phyloP scores from a whole-genome alignment of 2,797 vertebrate genomes.

The Austrolebias charrua region DNA sequence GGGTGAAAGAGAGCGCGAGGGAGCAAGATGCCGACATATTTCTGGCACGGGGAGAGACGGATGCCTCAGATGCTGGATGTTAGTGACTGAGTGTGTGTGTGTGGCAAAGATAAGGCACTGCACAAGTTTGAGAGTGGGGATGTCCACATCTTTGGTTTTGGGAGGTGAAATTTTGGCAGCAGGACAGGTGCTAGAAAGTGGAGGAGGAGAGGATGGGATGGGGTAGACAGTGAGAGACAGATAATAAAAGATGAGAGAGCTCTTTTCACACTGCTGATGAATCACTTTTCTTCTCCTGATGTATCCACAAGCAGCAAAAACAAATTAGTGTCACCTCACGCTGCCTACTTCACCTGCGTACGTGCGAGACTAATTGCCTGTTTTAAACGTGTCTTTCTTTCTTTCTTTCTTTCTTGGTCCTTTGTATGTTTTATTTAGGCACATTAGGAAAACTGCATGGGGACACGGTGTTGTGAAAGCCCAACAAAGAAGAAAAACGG shows the following conservation, averaged over 20 bases:
- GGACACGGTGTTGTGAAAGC: conserved; percentile 36
- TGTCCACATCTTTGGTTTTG: conserved; percentile 87
- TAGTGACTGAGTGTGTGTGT: conserved; percentile 89
- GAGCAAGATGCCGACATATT: conserved; percentile 81
- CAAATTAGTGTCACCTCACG: conserved; percentile 58
- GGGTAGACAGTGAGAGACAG: conserved; percentile 35
- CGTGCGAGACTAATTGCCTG: conserved; percentile 30
- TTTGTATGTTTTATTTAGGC: conserved; percentile 76
- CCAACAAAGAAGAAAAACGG: conserved; percentile 7
- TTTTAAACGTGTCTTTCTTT: conserved; percentile 21
- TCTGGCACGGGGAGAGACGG: conserved; percentile 80
- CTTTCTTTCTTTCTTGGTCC: conserved; percentile 58
- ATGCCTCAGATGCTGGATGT: conserved; percentile 92
- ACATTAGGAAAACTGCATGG: conserved; percentile 22
- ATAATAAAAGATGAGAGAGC: conserved; percentile 72
- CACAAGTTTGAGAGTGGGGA: conserved; percentile 91
- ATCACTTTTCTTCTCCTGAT: conserved; percentile 80
- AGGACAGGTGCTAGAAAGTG: conserved; percentile 80
- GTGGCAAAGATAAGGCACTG: conserved; percentile 88
- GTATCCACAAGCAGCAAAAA: conserved; percentile 82
- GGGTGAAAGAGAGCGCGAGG: conserved; percentile 43
- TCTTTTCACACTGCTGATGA: conserved; percentile 88
- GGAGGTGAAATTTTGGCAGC: conserved; percentile 90
- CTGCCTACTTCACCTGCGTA: conserved; percentile 22
- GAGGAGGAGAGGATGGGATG: conserved; percentile 34